Evolutionary conservation across 2,797 vertebrate species (phyloP).

Genomic region (Argyrosomus regius): DNA sequence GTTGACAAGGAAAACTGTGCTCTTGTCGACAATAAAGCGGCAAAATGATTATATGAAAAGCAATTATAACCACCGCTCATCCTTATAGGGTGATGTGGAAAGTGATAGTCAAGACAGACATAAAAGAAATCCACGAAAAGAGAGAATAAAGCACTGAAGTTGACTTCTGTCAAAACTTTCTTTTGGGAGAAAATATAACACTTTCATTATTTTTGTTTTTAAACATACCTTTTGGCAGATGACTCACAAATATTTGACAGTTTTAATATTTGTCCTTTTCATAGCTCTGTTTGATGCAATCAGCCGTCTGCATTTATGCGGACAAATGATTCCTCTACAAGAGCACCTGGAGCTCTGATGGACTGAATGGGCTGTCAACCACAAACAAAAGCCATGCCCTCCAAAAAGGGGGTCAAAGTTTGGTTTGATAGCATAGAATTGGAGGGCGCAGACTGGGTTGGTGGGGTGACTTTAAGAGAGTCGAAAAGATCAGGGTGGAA

Average conservation of each 20-base stretch:
- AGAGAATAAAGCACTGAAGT: slow-evolving; percentile 56
- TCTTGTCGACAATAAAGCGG: slow-evolving; percentile 69
- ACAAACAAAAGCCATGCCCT: slow-evolving; percentile 72
- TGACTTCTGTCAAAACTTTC: slow-evolving; percentile 63
- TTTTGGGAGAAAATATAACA: slow-evolving; percentile 56
- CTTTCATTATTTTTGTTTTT: slow-evolving; percentile 59
- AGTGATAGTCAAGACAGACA: slow-evolving; percentile 62
- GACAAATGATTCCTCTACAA: slow-evolving; percentile 55
- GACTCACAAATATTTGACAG: slow-evolving; percentile 57
- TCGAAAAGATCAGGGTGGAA: slow-evolving; percentile 74
- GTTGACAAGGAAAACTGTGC: slow-evolving; percentile 72
- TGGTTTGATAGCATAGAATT: slow-evolving; percentile 53
- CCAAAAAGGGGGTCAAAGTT: slow-evolving; percentile 60
- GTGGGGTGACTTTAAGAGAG: slow-evolving; percentile 55
- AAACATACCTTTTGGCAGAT: slow-evolving; percentile 40
- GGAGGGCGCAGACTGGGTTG: slow-evolving; percentile 48
- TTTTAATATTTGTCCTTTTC: slow-evolving; percentile 32
- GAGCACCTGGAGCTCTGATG: slow-evolving; percentile 79
- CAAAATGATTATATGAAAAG: slow-evolving; percentile 69
- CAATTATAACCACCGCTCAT: slow-evolving; percentile 68
- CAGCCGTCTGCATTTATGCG: slow-evolving; percentile 52
- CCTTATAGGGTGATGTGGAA: slow-evolving; percentile 66
- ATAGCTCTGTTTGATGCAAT: slow-evolving; percentile 48
- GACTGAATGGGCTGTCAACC: slow-evolving; percentile 72
- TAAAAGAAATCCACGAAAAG: slow-evolving; percentile 63